Conservation (phyloP, 2,113 vertebrate species). For the Oncorhynchus nerka region DNA sequence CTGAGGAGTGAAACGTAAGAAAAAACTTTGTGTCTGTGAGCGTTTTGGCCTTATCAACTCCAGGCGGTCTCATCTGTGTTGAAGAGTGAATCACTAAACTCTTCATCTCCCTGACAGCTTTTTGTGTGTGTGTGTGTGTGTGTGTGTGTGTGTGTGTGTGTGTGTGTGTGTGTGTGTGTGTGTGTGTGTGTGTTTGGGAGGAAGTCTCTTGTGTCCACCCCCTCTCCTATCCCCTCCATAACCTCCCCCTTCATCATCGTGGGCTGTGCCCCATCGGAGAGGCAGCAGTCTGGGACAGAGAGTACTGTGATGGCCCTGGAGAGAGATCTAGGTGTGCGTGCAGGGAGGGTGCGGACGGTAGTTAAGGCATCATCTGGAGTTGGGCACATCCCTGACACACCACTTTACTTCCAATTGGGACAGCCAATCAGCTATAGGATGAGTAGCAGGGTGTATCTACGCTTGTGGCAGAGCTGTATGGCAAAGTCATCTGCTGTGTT, state of each 20-base stretch:
- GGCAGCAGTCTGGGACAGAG: conserved; percentile 5
- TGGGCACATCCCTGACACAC: neutral
- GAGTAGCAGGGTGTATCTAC: neutral
- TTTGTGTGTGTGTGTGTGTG: neutral
- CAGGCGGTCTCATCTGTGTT: neutral
- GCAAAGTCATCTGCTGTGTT: no score
- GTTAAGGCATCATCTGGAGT: conserved; percentile 8
- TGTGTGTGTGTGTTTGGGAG: neutral
- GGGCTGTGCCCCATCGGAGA: conserved; percentile 1
- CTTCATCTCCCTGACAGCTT: neutral
- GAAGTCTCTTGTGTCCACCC: neutral
- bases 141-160: neutral
- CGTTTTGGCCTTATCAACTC: neutral
- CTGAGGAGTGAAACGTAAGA: neutral
- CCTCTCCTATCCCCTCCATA: neutral
- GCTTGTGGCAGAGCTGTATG: no score
- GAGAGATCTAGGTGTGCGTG: conserved; percentile 1
- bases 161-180: neutral
- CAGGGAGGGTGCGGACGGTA: neutral
- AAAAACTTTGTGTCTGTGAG: neutral
- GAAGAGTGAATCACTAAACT: neutral
- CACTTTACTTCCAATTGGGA: neutral
- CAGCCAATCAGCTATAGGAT: neutral
- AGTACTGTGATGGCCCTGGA: conserved; percentile 1
- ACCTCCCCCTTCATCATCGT: neutral